A percentile compares a stretch with the other conserved stretches of the same genome.
These are phyloP conservation scores for Lepus oiostolus DNA, from an alignment of 2,797 vertebrate species.

Conservation along the genomic window DNA sequence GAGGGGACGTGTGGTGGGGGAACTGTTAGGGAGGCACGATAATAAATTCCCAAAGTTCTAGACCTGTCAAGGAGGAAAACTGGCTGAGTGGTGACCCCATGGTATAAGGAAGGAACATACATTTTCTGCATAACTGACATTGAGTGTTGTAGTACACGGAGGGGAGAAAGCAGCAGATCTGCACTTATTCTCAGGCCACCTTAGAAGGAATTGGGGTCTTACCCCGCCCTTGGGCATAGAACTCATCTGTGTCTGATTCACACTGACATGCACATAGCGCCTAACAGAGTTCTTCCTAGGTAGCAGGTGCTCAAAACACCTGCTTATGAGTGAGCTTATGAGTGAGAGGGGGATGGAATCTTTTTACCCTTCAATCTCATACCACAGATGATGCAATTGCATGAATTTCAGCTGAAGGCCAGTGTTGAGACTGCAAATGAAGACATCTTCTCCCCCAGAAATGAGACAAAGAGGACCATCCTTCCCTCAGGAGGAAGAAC, in stretches of 20 bases:
- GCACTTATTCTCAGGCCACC: background rate
- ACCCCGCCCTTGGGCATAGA: background rate
- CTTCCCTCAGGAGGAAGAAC: fast-evolving
- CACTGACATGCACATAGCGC: fast-evolving
- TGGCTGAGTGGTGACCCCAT: background rate
- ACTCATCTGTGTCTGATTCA: background rate
- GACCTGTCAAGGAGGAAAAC: background rate
- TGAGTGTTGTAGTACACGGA: background rate
- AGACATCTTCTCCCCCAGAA: background rate
- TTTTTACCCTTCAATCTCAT: background rate
- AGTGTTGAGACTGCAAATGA: background rate
- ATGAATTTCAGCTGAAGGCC: too few species aligned
- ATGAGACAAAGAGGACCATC: fast-evolving
- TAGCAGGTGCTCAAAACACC: fast-evolving
- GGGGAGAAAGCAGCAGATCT: background rate
- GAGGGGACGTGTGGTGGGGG: fast-evolving
- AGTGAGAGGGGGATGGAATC: fast-evolving
- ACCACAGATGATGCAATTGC: background rate
- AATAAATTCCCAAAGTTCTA: background rate
- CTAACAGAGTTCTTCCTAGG: background rate
- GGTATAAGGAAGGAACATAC: background rate
- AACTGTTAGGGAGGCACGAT: fast-evolving
- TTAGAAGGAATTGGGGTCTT: background rate
- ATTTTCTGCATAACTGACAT: background rate
- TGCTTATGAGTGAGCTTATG: too few species aligned